These are phyloP conservation scores for Halichondria panicea DNA, from an alignment of 37 sponge, comb jelly and placozoan species.

Conservation along the genomic window DNA sequence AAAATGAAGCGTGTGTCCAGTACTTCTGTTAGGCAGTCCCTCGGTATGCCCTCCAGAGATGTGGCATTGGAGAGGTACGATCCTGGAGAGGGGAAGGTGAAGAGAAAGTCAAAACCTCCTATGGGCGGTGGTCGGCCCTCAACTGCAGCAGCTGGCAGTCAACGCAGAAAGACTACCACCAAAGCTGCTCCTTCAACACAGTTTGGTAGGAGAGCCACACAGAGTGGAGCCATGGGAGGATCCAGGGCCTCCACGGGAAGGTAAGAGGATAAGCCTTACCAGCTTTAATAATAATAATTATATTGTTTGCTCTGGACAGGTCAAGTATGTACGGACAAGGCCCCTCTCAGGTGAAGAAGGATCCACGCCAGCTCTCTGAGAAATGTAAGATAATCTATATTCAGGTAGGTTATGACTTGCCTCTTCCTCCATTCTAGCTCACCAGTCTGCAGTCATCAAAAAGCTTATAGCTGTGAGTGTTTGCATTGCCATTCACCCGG, in stretches of 20 bases:
- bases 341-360: constrained; percentile 61
- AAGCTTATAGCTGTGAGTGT: constrained; percentile 51
- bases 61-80: not conserved
- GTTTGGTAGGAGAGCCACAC: no score
- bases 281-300: not conserved
- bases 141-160: no score
- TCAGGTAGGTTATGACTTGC: not conserved
- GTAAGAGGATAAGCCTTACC: not conserved
- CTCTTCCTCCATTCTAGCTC: constrained; percentile 17
- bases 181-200: no score
- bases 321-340: constrained; percentile 62
- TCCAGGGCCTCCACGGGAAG: not conserved
- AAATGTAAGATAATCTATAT: constrained; percentile 37
- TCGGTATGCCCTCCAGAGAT: constrained; percentile 21
- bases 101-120: constrained; percentile 6
- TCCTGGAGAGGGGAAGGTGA: not conserved
- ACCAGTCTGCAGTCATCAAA: constrained; percentile 38
- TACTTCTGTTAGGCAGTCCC: constrained; percentile 39
- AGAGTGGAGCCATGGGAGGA: not conserved
- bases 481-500: not conserved
- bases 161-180: no score
- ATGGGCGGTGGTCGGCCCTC: not conserved
- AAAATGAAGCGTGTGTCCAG: not conserved
- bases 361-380: constrained; percentile 69
- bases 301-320: constrained; percentile 17